phyloP scores from a whole-genome alignment of 2,113 vertebrate species.

The Numida meleagris region DNA sequence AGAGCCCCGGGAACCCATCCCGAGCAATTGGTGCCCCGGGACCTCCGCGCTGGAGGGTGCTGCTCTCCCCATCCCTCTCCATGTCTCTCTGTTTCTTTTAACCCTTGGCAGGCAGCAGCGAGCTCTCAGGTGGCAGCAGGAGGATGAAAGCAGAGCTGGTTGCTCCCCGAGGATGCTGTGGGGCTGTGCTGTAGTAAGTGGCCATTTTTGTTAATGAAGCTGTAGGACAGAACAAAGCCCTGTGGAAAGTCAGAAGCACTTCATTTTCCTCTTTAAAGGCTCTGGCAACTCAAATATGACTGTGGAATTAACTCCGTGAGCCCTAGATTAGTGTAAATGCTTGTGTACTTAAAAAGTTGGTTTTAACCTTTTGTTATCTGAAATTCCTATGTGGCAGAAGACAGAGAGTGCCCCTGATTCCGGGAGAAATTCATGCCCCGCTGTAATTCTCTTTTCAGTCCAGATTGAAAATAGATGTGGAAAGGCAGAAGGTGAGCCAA shows the following conservation, averaged over 20 bases:
- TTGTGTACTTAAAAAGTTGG: neutral
- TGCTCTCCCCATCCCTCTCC: neutral
- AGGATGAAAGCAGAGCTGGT: neutral
- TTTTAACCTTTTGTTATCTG: slow-evolving; percentile 19
- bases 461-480: neutral
- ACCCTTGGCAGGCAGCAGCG: neutral
- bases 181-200: neutral
- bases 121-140: neutral
- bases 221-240: neutral
- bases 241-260: neutral
- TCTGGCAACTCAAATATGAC: neutral
- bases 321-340: neutral
- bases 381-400: neutral
- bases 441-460: neutral
- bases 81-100: neutral
- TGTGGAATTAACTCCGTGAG: neutral
- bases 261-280: neutral
- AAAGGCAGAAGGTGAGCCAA: neutral
- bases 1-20: neutral
- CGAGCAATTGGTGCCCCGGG: rapidly evolving
- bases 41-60: neutral
- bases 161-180: neutral
- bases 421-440: neutral
- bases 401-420: neutral
- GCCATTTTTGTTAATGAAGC: neutral